Evolutionary conservation across 2,113 vertebrate species (phyloP).

Genomic region (Meriones unguiculatus): DNA sequence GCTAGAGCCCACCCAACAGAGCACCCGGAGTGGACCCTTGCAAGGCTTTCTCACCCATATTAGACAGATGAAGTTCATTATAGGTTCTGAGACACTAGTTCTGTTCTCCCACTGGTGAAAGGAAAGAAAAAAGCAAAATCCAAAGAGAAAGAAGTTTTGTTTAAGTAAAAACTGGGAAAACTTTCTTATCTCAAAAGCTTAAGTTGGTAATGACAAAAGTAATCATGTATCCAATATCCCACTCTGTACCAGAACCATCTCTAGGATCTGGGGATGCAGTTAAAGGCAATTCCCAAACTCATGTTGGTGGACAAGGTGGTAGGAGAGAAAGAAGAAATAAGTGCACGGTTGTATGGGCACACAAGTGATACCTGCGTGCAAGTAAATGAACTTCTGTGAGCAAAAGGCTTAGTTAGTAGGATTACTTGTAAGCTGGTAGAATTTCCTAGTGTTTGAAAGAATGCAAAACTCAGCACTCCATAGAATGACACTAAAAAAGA

Average conservation of each 20-base stretch:
- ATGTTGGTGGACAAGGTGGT: fast-evolving
- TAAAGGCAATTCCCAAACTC: neutral
- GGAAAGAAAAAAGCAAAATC: neutral
- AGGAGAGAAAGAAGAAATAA: neutral
- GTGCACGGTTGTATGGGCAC: too few relatives aligned
- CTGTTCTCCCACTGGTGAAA: neutral
- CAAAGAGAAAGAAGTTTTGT: neutral
- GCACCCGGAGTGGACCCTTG: neutral
- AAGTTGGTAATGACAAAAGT: neutral
- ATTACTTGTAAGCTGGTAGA: neutral
- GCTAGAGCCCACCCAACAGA: neutral
- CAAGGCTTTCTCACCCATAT: neutral
- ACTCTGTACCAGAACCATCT: neutral
- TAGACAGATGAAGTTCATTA: neutral
- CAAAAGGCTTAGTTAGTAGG: neutral
- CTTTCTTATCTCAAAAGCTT: neutral
- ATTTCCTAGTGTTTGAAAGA: neutral
- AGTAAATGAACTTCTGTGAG: neutral
- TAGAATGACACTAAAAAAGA: neutral
- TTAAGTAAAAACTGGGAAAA: neutral
- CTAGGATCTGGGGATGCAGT: neutral
- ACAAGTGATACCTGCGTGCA: neutral
- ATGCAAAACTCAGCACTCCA: neutral
- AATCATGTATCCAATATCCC: neutral
- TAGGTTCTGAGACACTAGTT: neutral